These are phyloP conservation scores for Typhlomys cinereus DNA, from an alignment of 2,113 vertebrate genomes.

Conservation along the genomic window DNA sequence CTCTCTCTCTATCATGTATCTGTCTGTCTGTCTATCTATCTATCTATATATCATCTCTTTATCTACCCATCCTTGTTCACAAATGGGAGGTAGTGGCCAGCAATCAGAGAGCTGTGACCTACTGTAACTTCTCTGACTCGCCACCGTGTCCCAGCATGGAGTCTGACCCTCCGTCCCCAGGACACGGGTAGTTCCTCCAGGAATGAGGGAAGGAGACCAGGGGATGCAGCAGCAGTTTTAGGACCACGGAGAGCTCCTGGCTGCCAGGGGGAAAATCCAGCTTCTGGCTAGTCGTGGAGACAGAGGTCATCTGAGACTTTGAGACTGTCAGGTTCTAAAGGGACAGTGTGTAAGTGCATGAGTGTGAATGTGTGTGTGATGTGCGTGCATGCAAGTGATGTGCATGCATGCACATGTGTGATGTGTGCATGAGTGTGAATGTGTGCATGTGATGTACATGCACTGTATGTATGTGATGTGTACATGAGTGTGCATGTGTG, in stretches of 20 bases:
- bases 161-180: neutral
- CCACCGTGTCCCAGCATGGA: neutral
- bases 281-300: neutral
- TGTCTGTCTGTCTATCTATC: no score
- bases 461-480: no score
- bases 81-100: neutral
- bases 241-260: neutral
- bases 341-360: neutral
- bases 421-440: neutral
- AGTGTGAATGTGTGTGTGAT: neutral
- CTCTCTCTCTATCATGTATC: no score
- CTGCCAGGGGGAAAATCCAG: neutral
- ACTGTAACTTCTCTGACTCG: neutral
- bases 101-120: neutral
- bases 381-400: neutral
- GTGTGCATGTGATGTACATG: no score
- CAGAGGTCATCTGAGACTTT: neutral
- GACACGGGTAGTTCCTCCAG: neutral
- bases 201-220: neutral
- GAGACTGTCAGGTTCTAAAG: neutral
- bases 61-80: constrained; percentile 8
- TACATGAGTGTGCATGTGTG: no score
- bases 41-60: constrained; percentile 14
- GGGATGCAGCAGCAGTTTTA: neutral
- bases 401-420: no score